Conservation (phyloP, 2,113 vertebrate species). For the Macaca mulatta region DNA sequence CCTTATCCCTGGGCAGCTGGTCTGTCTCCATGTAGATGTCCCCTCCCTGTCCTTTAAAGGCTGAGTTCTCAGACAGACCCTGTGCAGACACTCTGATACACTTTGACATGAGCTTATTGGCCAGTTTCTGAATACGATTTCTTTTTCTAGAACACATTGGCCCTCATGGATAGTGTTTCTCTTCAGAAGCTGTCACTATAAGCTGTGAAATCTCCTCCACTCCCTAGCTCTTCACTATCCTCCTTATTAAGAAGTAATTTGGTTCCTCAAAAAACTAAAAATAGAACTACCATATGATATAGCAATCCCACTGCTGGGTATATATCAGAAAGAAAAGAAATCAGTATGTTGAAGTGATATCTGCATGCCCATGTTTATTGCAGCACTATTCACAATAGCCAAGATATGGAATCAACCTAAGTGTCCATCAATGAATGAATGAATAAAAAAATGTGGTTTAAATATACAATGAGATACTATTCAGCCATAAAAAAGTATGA, state of each 20-base stretch:
- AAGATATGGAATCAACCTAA: not conserved
- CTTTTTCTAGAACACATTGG: not conserved
- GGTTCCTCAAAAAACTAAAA: not conserved
- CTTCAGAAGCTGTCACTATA: not conserved
- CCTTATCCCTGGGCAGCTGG: not conserved
- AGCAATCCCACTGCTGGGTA: not conserved
- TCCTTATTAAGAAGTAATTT: not conserved
- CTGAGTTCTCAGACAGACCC: not conserved
- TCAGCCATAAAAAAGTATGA: not conserved
- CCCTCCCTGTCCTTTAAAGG: not conserved
- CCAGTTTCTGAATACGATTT: not conserved
- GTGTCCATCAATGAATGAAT: not conserved
- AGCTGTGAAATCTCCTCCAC: not conserved
- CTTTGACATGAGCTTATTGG: not conserved
- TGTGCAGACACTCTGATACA: not conserved
- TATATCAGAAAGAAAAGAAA: not conserved
- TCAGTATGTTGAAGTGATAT: not conserved
- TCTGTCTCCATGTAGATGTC: not conserved
- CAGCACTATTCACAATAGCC: not conserved
- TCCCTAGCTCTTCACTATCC: not conserved
- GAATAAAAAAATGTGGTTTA: not conserved
- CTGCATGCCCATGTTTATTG: not conserved
- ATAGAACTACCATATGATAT: not conserved
- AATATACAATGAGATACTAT: not conserved
- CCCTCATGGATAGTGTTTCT: not conserved